Evolutionary conservation across 1,140 invertebrate species (phyloP), one percentile per base, ranked within the genome.

Genomic region (Oryctes rhinoceros): DNA sequence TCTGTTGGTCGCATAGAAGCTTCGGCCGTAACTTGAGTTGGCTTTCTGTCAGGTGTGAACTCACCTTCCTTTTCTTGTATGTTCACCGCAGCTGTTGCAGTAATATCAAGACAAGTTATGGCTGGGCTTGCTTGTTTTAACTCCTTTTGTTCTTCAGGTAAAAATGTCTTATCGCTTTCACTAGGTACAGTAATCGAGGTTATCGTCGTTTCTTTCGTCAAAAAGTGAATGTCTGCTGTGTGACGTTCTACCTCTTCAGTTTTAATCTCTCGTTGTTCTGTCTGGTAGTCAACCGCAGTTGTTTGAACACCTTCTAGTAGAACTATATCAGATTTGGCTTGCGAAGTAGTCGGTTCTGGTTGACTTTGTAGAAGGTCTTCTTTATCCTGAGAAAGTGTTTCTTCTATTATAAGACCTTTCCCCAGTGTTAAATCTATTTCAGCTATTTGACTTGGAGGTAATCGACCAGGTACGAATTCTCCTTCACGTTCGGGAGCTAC

Each of bases 401-500:
- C 89, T 81, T 88, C 89, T 75, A 94, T 87, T 20, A 91, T 84
- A 48, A 94, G 85, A 79, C 92, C 90, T 86, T 94, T 91, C 82
- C 89, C 91, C 18, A 90, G 88, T 18, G 90, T 90, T 49, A 95
- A 83, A 80, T 89, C 89, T 18, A 93, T 18, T 76, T 89, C 88
- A 47, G 93, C 93, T 83, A 88, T 90, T 87, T 94, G 93, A 76
- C 83, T 83, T 11, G 88, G 86, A 13, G 92, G 93, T 78, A 92
- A 82, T 84, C 86, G 88, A 44, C 85, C 87, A 7, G 89, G 86
- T 3, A 88, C 80, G 78, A 93, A 91, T 77, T 89, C 84, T 18
- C 92, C 92, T 91, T 94, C 92, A 85, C 90, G 89, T 89, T 94
- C 92, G 82, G 91, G 90, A 74, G 90, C 89, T 82, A 92, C 84